Evolutionary conservation across 2,797 vertebrate species (phyloP).

Genomic region (Premnoplex brunnescens): DNA sequence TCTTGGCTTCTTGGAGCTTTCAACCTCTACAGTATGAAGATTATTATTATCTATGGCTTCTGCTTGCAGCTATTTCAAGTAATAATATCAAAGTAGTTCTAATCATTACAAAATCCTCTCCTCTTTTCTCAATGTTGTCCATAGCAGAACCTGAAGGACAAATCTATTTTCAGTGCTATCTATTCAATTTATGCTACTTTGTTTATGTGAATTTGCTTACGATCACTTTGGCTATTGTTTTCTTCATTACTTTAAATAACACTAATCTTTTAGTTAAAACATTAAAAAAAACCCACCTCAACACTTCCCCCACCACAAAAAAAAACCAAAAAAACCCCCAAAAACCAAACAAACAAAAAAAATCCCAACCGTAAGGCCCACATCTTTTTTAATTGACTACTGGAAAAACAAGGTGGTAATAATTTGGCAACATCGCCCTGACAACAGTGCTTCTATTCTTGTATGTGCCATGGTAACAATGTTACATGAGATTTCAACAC

Average conservation of each 20-base stretch:
- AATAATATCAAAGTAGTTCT: slow-evolving; percentile 21
- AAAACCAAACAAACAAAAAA: neutral
- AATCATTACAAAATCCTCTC: neutral
- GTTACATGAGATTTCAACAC: neutral
- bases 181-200: neutral
- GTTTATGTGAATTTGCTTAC: neutral
- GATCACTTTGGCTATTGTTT: neutral
- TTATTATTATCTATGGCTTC: slow-evolving; percentile 47
- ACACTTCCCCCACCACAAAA: no score
- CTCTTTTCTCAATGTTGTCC: neutral
- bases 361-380: neutral
- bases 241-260: neutral
- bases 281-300: neutral
- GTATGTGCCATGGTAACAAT: neutral
- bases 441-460: neutral
- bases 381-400: neutral
- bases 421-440: neutral
- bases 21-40: slow-evolving; percentile 22
- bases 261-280: neutral
- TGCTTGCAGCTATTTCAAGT: slow-evolving; percentile 36
- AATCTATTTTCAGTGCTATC: neutral
- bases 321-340: neutral
- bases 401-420: neutral
- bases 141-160: slow-evolving; percentile 20
- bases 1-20: slow-evolving; percentile 36